Evolutionary conservation across 2,888 invertebrate species (phyloP).

Genomic region (Agrenia bidenticulata): DNA sequence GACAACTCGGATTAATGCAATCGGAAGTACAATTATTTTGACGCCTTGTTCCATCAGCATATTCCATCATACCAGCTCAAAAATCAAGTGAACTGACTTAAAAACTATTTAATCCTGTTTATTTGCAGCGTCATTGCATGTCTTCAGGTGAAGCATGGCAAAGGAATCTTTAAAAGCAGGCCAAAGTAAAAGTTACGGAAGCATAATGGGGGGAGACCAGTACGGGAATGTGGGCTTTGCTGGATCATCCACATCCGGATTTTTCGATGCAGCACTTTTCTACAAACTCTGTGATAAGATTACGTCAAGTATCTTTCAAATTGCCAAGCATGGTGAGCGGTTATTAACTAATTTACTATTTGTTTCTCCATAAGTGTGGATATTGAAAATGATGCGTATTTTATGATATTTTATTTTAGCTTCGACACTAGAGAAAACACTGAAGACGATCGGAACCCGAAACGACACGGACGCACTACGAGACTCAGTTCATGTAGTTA

Average conservation of each 20-base stretch:
- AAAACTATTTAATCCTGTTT: too few species aligned
- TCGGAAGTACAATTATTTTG: too few species aligned
- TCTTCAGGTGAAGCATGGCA: constrained; percentile 8
- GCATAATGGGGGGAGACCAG: constrained; percentile 33
- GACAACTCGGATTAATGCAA: too few species aligned
- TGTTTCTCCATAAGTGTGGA: too few species aligned
- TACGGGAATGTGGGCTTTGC: constrained; percentile 31
- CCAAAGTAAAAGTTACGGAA: constrained; percentile 40
- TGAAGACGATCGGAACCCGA: constrained; percentile 72
- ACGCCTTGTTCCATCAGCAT: too few species aligned
- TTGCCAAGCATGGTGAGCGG: constrained; percentile 71
- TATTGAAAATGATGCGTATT: neutral
- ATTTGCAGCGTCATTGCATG: neutral
- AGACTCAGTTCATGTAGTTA: constrained; percentile 66
- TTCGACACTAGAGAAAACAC: constrained; percentile 66
- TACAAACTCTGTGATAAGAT: constrained; percentile 78
- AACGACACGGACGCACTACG: constrained; percentile 70
- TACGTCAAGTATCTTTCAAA: constrained; percentile 75
- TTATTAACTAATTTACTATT: neutral
- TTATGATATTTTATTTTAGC: constrained; percentile 29
- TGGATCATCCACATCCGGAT: constrained; percentile 32
- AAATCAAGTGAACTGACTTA: too few species aligned
- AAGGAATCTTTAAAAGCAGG: neutral
- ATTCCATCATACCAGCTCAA: too few species aligned
- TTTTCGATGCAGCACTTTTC: constrained; percentile 57